Conservation (phyloP, 2,888 invertebrate genomes). For the Callinectes sapidus region DNA sequence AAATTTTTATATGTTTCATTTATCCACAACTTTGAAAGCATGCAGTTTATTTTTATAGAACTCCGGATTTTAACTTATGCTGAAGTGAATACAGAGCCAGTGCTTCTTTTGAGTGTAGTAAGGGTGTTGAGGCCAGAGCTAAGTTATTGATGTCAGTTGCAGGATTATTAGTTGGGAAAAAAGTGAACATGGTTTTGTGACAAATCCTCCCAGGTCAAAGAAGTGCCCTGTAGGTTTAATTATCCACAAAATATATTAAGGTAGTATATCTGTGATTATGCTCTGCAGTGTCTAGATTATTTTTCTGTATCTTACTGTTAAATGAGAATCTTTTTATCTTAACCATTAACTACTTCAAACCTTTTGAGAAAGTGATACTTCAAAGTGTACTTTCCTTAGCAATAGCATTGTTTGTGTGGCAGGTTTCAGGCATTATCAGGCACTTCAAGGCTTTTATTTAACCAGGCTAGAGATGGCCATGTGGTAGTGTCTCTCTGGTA, state of each 20-base stretch:
- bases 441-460: background rate
- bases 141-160: background rate
- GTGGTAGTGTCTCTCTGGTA: background rate
- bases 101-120: background rate
- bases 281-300: background rate
- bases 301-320: background rate
- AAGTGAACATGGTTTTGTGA: background rate
- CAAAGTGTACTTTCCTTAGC: background rate
- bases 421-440: background rate
- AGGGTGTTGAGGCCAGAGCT: background rate
- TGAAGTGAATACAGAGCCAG: background rate
- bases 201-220: slow-evolving; percentile 27
- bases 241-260: slow-evolving; percentile 31
- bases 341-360: background rate
- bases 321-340: background rate
- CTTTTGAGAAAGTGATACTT: background rate
- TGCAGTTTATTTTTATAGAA: background rate
- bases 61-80: background rate
- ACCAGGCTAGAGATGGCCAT: background rate
- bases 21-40: background rate
- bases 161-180: background rate
- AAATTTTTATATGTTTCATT: background rate
- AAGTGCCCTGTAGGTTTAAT: slow-evolving; percentile 28
- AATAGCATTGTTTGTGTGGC: slow-evolving; percentile 13
- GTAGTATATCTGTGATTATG: slow-evolving; percentile 17